Base-by-base conservation (phyloP, 2,888 invertebrate genomes). In the Pyrgus malvae region DNA sequence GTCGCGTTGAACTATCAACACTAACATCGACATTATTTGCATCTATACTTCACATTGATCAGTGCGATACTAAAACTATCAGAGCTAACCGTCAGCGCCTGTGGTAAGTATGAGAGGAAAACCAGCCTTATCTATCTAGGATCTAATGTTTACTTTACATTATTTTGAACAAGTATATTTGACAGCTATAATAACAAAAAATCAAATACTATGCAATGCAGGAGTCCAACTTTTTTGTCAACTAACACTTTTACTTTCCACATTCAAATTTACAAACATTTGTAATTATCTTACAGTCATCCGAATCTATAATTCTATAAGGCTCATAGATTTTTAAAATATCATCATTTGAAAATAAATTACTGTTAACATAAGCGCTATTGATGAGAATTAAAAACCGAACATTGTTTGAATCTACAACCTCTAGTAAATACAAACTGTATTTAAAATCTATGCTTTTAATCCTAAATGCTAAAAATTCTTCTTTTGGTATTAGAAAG, bases 221-320 rank as follows among this genome's bases (percentile, higher is more conserved):
- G n/a, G n/a, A n/a, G n/a, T n/a, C n/a, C n/a, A n/a, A n/a, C 21
- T 21, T 27, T 27, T 8, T 11, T 9, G 31, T 2, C 11, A 16
- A 25, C 29, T 44, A 60, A 23, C 53, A 19, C 16, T 14, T 17
- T 21, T 60, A 37, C 11, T 50, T 51, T 19, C 68, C 49, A 72
- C 72, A 76, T 67, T 87, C 83, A 77, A 83, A 89, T 62, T 86
- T 90, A 64, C 73, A 76, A 31, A 85, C 80, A 78, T 88, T 87
- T 1, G 82, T 61, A 50, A 90, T 67, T 12, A 87, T 33, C 58
- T 78, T 80, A 63, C 56, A 66, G 57, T 71, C 48, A 16, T 58
- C 62, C n/a, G 8, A 37, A 55, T 76, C 65, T 54, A 83, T 46
- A 45, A 75, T 66, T 56, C 64, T 75, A 58, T 70, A 86, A 1